Base-by-base conservation (phyloP, 2,113 vertebrate genomes). In the Daubentonia madagascariensis region DNA sequence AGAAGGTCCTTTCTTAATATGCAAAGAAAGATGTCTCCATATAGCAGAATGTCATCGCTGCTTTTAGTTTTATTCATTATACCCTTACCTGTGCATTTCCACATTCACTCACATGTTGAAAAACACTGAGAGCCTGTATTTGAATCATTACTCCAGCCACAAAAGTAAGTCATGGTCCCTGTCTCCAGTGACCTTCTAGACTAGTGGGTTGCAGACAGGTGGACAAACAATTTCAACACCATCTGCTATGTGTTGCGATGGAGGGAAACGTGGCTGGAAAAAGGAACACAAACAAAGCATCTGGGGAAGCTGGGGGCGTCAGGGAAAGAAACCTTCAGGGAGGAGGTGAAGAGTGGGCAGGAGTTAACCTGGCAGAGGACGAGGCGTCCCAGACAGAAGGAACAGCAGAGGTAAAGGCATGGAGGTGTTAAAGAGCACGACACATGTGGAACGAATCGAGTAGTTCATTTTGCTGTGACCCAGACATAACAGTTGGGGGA, bases 221-320 rank as follows among this genome's bases (percentile, higher is more conserved):
- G 30, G 54, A 59, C 14, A 8, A 6, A 52, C 10, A 5, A 8
- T 45, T 30, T 65, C 22, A 25, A 68, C 4, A 11, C 43, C 22
- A 14, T 52, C 35, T 32, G 68, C 65, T 20, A 67, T 13, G 14
- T 10, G 22, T 18, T 35, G 40, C 5, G 23, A 48, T 13, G 22
- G 65, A 35, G 87, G n/a, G 57, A 48, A 13, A 65, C 43, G 32
- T 30, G 5, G 43, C 6, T 35, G 11, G 6, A 40, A 54, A 20
- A 8, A 18, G 23, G 22, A 17, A 13, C 52, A 32, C n/a, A 28
- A 16, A 25, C 0, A 9, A 48, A 30, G 43, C 3, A 0, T 0
- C 4, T 20, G 1, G 7, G 8, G 30, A n/a, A 9, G 16, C 35
- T 17, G 30, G 17, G 73, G 23, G 35, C 52, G 16, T 63, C 30